Evolutionary conservation across 2,797 vertebrate species (phyloP).

Genomic region (Salarias fasciatus): DNA sequence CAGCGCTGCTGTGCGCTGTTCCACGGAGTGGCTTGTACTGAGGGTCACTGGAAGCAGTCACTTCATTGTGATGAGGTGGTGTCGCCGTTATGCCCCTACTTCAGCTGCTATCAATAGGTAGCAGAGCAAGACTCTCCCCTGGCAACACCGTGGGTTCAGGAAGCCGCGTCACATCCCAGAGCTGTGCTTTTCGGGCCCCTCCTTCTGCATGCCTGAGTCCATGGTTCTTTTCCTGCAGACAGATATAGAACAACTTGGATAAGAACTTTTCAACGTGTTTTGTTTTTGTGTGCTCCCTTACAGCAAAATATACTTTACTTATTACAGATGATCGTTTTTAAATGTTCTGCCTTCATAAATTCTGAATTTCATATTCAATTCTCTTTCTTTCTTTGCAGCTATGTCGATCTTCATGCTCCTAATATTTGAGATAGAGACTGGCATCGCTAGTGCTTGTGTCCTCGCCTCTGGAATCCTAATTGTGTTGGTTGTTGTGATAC

Average conservation of each 20-base stretch:
- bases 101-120: constrained; percentile 52
- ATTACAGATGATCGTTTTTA: no score
- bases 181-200: constrained; percentile 76
- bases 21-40: constrained; percentile 63
- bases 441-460: constrained; percentile 85
- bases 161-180: constrained; percentile 76
- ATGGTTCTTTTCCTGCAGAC: constrained; percentile 75
- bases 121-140: constrained; percentile 32
- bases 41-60: constrained; percentile 41
- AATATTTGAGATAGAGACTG: constrained; percentile 87
- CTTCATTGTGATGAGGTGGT: constrained; percentile 55
- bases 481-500: constrained; percentile 81
- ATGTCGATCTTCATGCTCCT: constrained; percentile 91
- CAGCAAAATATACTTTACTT: no score
- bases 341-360: no score
- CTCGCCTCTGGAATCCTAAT: constrained; percentile 86
- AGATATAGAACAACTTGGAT: constrained; percentile 37
- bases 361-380: no score
- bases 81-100: constrained; percentile 49
- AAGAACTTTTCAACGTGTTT: not conserved
- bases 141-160: constrained; percentile 33
- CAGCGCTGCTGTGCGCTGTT: constrained; percentile 62
- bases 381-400: constrained; percentile 74
- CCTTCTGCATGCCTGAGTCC: constrained; percentile 75
- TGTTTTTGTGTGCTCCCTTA: not conserved